Evolutionary conservation across 2,113 vertebrate genomes (phyloP).

Genomic region (Leptobrachium ailaonicum): DNA sequence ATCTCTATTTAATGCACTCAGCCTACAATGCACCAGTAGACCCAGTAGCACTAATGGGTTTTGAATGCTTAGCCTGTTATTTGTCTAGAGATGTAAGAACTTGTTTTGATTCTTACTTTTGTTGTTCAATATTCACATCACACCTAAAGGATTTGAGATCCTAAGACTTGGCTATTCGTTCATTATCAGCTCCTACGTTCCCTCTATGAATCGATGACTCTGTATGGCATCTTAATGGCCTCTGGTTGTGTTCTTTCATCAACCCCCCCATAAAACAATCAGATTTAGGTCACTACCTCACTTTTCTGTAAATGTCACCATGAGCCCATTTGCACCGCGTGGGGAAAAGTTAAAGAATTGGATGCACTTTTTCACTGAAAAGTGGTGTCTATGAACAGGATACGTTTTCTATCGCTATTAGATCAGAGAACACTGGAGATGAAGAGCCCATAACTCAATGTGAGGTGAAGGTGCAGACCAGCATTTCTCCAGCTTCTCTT

Average conservation of each 20-base stretch:
- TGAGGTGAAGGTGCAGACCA: conserved; percentile 26
- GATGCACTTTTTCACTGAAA: conserved; percentile 27
- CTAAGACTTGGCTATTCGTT: conserved; percentile 18
- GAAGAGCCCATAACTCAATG: conserved; percentile 15
- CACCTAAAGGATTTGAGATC: conserved; percentile 30
- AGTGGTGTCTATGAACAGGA: conserved; percentile 19
- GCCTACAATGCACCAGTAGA: conserved; percentile 16
- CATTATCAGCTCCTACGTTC: conserved; percentile 14
- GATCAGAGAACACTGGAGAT: conserved; percentile 10
- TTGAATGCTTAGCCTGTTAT: conserved; percentile 17
- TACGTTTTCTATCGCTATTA: conserved; percentile 27
- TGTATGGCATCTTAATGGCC: conserved; percentile 35
- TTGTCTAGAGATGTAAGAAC: conserved; percentile 21
- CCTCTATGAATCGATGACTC: conserved; percentile 17
- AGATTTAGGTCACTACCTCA: conserved; percentile 34
- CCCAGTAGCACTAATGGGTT: conserved; percentile 18
- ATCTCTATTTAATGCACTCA: conserved; percentile 27
- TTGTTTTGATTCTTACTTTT: conserved; percentile 1
- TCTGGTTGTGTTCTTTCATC: conserved; percentile 33
- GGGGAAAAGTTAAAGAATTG: background rate
- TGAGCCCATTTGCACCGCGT: background rate
- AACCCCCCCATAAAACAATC: conserved; percentile 18
- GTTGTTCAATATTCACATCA: conserved; percentile 21
- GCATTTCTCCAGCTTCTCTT: conserved; percentile 1
- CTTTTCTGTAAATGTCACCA: conserved; percentile 17